phyloP scores from a whole-genome alignment of 2,888 invertebrate genomes.

The Isoperla grammatica region DNA sequence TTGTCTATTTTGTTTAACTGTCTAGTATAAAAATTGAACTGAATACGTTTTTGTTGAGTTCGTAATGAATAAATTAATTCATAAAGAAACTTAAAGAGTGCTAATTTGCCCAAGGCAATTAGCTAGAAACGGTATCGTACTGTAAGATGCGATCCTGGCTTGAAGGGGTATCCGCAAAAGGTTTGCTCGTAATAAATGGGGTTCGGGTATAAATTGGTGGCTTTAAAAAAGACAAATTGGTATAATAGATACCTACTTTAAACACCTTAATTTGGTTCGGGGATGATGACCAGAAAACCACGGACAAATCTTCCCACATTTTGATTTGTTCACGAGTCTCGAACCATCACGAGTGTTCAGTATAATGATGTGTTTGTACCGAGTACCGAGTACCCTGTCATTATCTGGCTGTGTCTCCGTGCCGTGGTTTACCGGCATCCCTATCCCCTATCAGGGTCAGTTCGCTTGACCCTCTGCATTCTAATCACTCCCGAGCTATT shows the following conservation, averaged over 20 bases:
- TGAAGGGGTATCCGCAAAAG: background rate
- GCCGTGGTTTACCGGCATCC: background rate
- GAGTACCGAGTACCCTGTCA: constrained; percentile 1
- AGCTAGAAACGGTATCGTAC: too few relatives aligned
- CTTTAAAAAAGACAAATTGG: constrained; percentile 12
- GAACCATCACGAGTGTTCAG: constrained; percentile 2
- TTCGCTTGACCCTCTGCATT: constrained; percentile 11
- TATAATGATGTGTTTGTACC: constrained; percentile 1
- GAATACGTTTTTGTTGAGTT: too few relatives aligned
- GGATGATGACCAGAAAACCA: background rate
- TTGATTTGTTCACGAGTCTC: constrained; percentile 8
- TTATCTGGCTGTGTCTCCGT: constrained; percentile 7
- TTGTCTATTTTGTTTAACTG: too few relatives aligned
- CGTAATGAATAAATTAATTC: too few relatives aligned
- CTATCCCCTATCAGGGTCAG: constrained; percentile 1
- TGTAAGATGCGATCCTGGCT: too few relatives aligned
- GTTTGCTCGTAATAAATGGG: constrained; percentile 1
- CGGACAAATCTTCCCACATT: constrained; percentile 13
- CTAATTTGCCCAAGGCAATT: too few relatives aligned
- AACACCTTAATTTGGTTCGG: constrained; percentile 16
- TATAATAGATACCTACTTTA: constrained; percentile 13
- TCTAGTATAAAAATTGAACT: too few relatives aligned
- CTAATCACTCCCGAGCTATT: constrained; percentile 9
- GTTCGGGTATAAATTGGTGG: constrained; percentile 4
- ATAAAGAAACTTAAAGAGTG: too few relatives aligned